These are phyloP conservation scores for Enteromius unitaeniatus DNA, from an alignment of 2,797 vertebrate species.

Conservation along the genomic window DNA sequence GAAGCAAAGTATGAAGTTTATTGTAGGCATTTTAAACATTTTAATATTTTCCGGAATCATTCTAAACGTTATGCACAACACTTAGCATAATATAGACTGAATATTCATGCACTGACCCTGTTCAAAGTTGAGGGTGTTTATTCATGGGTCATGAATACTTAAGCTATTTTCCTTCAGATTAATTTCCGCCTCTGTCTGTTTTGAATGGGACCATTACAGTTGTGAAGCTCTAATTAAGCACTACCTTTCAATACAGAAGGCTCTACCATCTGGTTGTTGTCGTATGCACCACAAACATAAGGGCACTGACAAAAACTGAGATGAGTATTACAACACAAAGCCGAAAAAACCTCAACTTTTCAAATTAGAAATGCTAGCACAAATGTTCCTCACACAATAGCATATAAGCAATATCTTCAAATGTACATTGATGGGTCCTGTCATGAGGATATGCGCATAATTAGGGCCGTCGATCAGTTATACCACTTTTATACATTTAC, in stretches of 20 bases:
- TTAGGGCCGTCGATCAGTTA: background rate
- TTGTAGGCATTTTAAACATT: conserved; percentile 25
- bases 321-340: conserved; percentile 62
- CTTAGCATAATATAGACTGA: conserved; percentile 56
- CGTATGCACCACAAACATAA: conserved; percentile 69
- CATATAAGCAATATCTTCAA: conserved; percentile 54
- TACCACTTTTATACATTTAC: background rate
- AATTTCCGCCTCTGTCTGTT: conserved; percentile 64
- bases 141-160: conserved; percentile 67
- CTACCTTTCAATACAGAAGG: conserved; percentile 77
- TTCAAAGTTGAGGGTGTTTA: conserved; percentile 64
- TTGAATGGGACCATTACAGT: conserved; percentile 68
- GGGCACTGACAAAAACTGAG: conserved; percentile 67
- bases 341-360: conserved; percentile 62
- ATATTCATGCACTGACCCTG: conserved; percentile 64
- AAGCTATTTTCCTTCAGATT: conserved; percentile 61
- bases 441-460: conserved; percentile 20
- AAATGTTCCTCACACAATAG: conserved; percentile 60
- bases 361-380: conserved; percentile 64
- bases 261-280: conserved; percentile 81
- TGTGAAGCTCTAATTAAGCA: conserved; percentile 77
- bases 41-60: conserved; percentile 37
- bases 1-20: background rate
- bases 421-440: background rate
- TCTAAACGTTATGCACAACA: conserved; percentile 49